Evolutionary conservation across 1,140 invertebrate species (phyloP), one percentile per base, ranked within the genome.

Genomic region (Campoletis sonorensis): DNA sequence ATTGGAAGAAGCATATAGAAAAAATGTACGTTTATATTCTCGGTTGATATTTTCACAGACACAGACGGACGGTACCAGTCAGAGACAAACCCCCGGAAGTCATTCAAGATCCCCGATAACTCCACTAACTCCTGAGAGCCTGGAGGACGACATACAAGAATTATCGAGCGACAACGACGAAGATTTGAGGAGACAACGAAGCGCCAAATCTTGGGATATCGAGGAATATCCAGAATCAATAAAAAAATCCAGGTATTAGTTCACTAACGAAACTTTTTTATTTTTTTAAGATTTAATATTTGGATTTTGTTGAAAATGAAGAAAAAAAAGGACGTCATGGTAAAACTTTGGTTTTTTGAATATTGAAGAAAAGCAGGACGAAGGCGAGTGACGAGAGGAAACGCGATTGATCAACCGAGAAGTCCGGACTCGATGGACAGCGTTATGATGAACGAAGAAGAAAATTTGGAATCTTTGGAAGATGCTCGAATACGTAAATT

Each of bases 11-110:
- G 18, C 27, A 76, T 40, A 54, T 30, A 58, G 7, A 70, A 30
- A 70, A 33, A 33, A 33, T 26, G 21, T 4, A 23, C 33, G 26
- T 67, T 54, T 45, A 51, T n/a, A 33, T 79, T 80, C 68, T 58
- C 61, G 21, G 61, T 54, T 64, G 18, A 61, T n/a, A n/a, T 18
- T 84, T 7, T 81, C 64, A 21, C 75, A 92, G 91, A 90, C 91
- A 27, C 75, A 92, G 90, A 90, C 91, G 51, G 90, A 92, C 45
- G 86, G 84, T 84, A 91, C 89, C 75, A 91, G 89, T 81, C 88
- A 88, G 82, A 83, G 89, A 78, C 87, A 86, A 27, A 89, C 87
- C 37, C 89, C 88, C 5, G 80, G 83, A 30, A 91, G 85, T 84
- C 80, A 85, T 30, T 89, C 88, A 11, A 87, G 88, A 82, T 89